Conservation (phyloP, 2,888 invertebrate species). For the Operophtera brumata region DNA sequence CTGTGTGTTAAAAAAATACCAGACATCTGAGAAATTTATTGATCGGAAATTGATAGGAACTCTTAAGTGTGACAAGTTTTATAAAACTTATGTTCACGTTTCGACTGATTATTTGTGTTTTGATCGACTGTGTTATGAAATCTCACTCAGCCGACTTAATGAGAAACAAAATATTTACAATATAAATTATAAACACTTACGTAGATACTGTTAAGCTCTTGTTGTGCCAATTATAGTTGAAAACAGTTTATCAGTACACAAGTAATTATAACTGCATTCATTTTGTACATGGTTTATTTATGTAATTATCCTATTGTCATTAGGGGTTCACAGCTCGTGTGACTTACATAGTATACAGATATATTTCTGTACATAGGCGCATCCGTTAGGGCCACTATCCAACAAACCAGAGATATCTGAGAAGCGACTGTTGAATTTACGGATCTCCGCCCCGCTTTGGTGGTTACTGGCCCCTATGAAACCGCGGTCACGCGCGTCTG, state of each 20-base stretch:
- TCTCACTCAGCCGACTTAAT: too few relatives aligned
- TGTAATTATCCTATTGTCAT: conserved; percentile 62
- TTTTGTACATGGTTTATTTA: conserved; percentile 60
- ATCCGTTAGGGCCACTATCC: conserved; percentile 4
- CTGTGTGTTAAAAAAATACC: too few relatives aligned
- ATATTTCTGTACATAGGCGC: conserved; percentile 13
- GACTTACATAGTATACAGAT: conserved; percentile 22
- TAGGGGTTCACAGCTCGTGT: conserved; percentile 46
- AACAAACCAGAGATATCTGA: not conserved
- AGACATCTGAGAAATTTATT: too few relatives aligned
- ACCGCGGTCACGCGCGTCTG: not conserved
- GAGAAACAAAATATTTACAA: not conserved
- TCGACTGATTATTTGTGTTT: too few relatives aligned
- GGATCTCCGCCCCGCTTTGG: not conserved
- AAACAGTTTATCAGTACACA: not conserved
- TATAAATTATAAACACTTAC: conserved; percentile 4
- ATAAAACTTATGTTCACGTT: too few relatives aligned
- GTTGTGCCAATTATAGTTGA: conserved; percentile 10
- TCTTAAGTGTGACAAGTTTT: too few relatives aligned
- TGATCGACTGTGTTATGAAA: too few relatives aligned
- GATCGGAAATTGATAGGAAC: too few relatives aligned
- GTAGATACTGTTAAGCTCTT: conserved; percentile 17
- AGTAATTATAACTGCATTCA: conserved; percentile 13
- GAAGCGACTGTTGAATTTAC: not conserved
- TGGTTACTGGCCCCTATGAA: not conserved